phyloP scores from a whole-genome alignment of 2,888 invertebrate species.

The Pemphredon lugubris region DNA sequence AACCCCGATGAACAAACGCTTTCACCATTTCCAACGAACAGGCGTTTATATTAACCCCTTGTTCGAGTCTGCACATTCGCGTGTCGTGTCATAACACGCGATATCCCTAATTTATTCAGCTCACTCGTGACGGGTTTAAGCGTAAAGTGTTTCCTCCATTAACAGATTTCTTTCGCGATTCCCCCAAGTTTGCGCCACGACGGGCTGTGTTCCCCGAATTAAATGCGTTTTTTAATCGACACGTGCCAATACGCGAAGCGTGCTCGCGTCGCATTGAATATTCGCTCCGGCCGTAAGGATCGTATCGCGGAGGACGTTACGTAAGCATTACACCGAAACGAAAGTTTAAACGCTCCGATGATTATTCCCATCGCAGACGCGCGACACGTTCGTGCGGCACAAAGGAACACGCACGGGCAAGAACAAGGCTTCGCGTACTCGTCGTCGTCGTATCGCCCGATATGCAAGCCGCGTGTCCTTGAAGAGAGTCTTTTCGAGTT shows the following conservation, averaged over 20 bases:
- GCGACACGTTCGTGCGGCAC: background rate
- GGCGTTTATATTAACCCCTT: too few species aligned
- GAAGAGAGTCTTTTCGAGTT: conserved; percentile 39
- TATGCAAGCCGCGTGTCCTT: conserved; percentile 37
- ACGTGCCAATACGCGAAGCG: conserved; percentile 17
- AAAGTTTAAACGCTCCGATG: conserved; percentile 39
- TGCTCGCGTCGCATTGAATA: conserved; percentile 51
- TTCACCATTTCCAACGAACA: too few species aligned
- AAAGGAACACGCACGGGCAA: conserved; percentile 1
- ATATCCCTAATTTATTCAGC: too few species aligned
- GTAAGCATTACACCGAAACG: conserved; percentile 41
- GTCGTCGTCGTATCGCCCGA: conserved; percentile 11
- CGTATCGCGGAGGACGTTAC: conserved; percentile 29
- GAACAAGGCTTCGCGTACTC: conserved; percentile 16
- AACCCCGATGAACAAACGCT: too few species aligned
- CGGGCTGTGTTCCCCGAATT: too few species aligned
- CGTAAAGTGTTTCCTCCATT: too few species aligned
- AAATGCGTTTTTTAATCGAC: conserved; percentile 9
- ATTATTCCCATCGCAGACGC: conserved; percentile 30
- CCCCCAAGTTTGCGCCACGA: too few species aligned
- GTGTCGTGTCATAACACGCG: too few species aligned
- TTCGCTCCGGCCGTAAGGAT: conserved; percentile 44
- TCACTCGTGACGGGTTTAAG: too few species aligned
- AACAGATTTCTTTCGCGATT: too few species aligned
- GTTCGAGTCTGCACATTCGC: too few species aligned